Evolutionary conservation across 2,888 invertebrate species (phyloP), one percentile per base, ranked within the genome.

Genomic region (Caenorhabditis panamensis): DNA sequence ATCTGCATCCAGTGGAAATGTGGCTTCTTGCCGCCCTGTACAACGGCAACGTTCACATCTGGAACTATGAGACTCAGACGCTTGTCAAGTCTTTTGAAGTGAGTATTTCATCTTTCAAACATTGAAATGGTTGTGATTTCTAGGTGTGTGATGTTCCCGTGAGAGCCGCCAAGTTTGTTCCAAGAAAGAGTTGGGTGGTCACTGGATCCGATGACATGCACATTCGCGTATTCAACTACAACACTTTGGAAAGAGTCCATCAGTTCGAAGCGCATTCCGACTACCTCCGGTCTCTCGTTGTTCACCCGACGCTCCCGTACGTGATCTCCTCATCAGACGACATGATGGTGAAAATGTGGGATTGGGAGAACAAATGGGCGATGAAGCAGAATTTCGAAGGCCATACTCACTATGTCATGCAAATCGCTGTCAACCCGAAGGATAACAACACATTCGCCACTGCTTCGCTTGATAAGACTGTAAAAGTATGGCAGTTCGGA

Each of bases 371-470:
- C 91, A 94, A 95, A 89, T 99, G 98, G 98, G 94, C 95, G 0
- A 96, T 97, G 89, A 97, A 98, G 91, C 97, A 99, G 91, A 95
- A 97, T 16, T 99, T 99, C 91, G 99, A 99, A 91, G 98, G 90
- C 0, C 99, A 99, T 92, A 96, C 96, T 0, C 99, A 99, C 92
- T 99, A 99, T 91, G 97, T 99, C 1, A 99, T 99, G 99, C 98
- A 99, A 92, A 95, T 99, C 88, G 97, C 97, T 0, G 95, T 99
- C 90, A 99, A 99, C 92, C 99, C 99, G 0, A 99, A 99, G 92
- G 99, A 99, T 91, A 99, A 98, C 92, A 99, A 99, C 92, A 98
- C 98, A 47, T 99, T 99, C 92, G 99, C 98, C 16, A 97, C 96
- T 89, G 99, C 97, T n/a, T 98, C 98, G 51, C 93, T 99, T 49